Evolutionary conservation across 2,888 invertebrate genomes (phyloP), one percentile per base, ranked within the genome.

Genomic region (Drosophila hawaiiensis): DNA sequence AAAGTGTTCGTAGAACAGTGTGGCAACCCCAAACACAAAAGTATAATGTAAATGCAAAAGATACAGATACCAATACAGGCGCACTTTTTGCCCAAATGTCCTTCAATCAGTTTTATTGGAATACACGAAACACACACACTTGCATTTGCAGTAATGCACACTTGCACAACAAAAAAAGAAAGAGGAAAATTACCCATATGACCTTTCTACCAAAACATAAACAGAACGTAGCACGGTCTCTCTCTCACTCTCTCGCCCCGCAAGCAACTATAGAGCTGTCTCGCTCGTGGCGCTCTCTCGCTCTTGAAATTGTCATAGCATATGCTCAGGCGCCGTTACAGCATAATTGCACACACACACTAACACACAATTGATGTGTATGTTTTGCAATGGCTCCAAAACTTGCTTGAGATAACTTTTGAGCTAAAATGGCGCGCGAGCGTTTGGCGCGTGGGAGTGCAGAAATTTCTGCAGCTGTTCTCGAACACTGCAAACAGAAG

Each of bases 171-270:
- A 61, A n/a, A 43, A 47, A 55, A 60, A 54, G 58, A 63, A 41
- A 41, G 54, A 49, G 68, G 66, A 54, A 69, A 72, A 76, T 70
- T 68, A 65, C 65, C 69, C 52, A 68, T 70, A 58, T 83, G 87
- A 87, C 87, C 89, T 87, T 87, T 87, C 89, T 83, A 78, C 86
- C 78, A 84, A 78, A 89, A 80, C 78, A 81, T 83, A 81, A 79
- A 83, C 81, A 78, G 52, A 78, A 58, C 10, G 31, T 43, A 63
- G 58, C 58, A 60, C 47, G 25, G 39, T 37, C 52, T 29, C 61
- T 67, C 67, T 33, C 49, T 29, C 39, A 12, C 58, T 33, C 37
- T 54, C 35, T 35, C 47, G 14, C 28, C 22, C 19, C 19, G 35
- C n/a, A 31, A 71, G 35, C 16, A 50, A 61, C 58, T 66, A 37